Evolutionary conservation across 2,888 invertebrate species (phyloP).

Genomic region (Azorinus chamasolen): DNA sequence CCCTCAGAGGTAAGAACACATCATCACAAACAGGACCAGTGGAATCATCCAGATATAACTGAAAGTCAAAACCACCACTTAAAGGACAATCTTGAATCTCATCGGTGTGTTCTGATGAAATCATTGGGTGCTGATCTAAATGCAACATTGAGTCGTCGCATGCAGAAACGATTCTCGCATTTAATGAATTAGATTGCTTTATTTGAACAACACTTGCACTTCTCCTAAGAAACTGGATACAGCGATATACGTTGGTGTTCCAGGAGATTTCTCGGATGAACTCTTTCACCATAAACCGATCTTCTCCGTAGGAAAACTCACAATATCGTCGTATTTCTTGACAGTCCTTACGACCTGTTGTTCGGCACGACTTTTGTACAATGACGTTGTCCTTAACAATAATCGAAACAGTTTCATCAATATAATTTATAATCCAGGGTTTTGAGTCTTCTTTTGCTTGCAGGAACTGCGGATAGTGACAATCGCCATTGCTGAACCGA

Average conservation of each 20-base stretch:
- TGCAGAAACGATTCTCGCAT: slow-evolving; percentile 20
- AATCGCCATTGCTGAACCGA: background rate
- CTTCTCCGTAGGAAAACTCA: slow-evolving; percentile 36
- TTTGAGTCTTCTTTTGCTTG: slow-evolving; percentile 48
- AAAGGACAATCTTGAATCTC: slow-evolving; percentile 46
- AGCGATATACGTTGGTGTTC: slow-evolving; percentile 24
- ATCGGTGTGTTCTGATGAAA: slow-evolving; percentile 47
- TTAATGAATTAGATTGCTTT: slow-evolving; percentile 36
- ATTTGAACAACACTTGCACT: slow-evolving; percentile 60
- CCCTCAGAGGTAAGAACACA: slow-evolving; percentile 58
- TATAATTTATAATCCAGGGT: slow-evolving; percentile 56
- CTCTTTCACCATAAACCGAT: slow-evolving; percentile 49
- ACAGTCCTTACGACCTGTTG: slow-evolving; percentile 22
- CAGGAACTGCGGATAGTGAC: slow-evolving; percentile 55
- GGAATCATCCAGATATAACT: slow-evolving; percentile 46
- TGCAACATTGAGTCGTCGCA: slow-evolving; percentile 51
- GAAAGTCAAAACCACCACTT: slow-evolving; percentile 57
- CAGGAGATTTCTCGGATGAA: slow-evolving; percentile 6
- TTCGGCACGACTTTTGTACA: slow-evolving; percentile 35
- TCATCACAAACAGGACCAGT: slow-evolving; percentile 54
- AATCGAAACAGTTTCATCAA: slow-evolving; percentile 42
- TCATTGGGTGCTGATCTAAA: slow-evolving; percentile 57
- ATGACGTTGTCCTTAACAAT: slow-evolving; percentile 44
- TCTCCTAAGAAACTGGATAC: slow-evolving; percentile 52
- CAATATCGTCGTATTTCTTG: slow-evolving; percentile 38